Percentiles rank a stretch among this genome's conserved stretches.
These are phyloP conservation scores for Ischnus inquisitorius DNA, from an alignment of 2,888 invertebrate species.

Conservation along the genomic window DNA sequence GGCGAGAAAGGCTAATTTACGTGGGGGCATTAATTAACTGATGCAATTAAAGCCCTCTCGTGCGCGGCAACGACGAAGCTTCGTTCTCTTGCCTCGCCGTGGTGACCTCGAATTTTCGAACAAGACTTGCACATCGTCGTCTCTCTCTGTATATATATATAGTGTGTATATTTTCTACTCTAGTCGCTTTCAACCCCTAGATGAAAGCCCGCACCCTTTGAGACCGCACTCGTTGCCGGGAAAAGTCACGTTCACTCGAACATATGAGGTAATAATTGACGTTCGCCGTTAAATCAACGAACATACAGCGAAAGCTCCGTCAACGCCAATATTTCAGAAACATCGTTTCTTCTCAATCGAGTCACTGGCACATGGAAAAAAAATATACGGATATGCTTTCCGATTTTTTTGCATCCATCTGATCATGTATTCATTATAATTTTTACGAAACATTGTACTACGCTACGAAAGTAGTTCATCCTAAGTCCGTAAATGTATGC, in stretches of 20 bases:
- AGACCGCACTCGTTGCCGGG: neutral
- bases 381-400: no score
- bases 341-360: no score
- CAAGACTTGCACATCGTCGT: neutral
- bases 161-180: neutral
- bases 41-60: constrained; percentile 67
- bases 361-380: no score
- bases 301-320: neutral
- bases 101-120: constrained; percentile 49
- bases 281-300: neutral
- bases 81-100: neutral
- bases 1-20: constrained; percentile 68
- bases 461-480: no score
- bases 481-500: no score
- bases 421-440: no score
- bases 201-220: neutral
- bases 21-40: constrained; percentile 68
- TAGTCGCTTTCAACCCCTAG: neutral
- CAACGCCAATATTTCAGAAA: no score
- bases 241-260: neutral
- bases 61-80: constrained; percentile 22
- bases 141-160: neutral
- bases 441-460: no score
- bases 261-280: neutral
- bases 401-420: no score